Conservation (phyloP, 2,888 invertebrate genomes). For the Adelognathus sp. region DNA sequence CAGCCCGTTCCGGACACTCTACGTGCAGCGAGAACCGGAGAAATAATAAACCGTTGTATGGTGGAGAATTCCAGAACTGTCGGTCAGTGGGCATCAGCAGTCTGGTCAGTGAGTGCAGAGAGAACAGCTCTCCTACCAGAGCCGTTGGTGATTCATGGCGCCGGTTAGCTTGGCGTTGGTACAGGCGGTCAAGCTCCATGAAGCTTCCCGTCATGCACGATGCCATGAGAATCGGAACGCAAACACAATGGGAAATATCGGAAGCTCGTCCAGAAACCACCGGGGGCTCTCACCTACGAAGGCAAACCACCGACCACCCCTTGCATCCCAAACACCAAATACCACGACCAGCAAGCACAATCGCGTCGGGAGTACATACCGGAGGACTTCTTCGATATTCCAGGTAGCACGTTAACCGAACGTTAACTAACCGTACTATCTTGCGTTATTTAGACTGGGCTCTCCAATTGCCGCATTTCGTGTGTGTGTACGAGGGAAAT, state of each 20-base stretch:
- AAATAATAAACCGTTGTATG: neutral
- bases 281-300: neutral
- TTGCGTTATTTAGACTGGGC: neutral
- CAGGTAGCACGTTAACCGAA: neutral
- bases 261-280: neutral
- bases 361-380: neutral
- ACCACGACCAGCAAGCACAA: neutral
- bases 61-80: neutral
- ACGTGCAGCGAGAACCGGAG: neutral
- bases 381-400: neutral
- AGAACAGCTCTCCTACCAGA: neutral
- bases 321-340: neutral
- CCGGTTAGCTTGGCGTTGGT: neutral
- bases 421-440: neutral
- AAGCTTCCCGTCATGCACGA: constrained; percentile 6
- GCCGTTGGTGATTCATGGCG: constrained; percentile 8
- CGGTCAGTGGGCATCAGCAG: neutral
- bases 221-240: neutral
- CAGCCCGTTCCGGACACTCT: neutral
- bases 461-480: neutral
- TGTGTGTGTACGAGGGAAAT: neutral
- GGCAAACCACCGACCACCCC: neutral
- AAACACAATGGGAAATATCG: constrained; percentile 11
- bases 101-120: neutral
- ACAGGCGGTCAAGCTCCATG: neutral